phyloP scores from a whole-genome alignment of 2,797 vertebrate species.

The Acestrorhynchus altus region DNA sequence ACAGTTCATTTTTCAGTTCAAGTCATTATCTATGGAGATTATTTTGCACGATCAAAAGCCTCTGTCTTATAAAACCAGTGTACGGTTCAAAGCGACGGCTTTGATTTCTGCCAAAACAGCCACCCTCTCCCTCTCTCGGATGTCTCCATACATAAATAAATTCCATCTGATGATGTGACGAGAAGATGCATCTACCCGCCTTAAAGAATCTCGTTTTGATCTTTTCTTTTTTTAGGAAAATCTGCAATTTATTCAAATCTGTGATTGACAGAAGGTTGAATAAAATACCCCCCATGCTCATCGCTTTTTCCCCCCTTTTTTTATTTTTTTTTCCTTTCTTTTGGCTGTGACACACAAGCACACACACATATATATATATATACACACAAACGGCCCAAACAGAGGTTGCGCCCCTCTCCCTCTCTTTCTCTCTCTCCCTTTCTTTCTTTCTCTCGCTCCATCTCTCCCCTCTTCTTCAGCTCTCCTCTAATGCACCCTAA shows the following conservation, averaged over 20 bases:
- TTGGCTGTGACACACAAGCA: constrained; percentile 64
- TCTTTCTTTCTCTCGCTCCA: constrained; percentile 63
- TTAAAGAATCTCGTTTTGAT: constrained; percentile 62
- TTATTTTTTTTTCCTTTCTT: constrained; percentile 60
- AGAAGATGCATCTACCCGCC: constrained; percentile 55
- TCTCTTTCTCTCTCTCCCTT: constrained; percentile 45
- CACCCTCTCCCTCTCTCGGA: constrained; percentile 32
- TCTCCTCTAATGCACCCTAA: constrained; percentile 93
- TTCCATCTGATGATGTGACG: constrained; percentile 54
- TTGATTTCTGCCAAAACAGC: constrained; percentile 49
- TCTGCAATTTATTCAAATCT: constrained; percentile 57
- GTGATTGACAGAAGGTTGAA: constrained; percentile 62
- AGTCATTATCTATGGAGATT: constrained; percentile 54
- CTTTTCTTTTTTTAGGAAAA: constrained; percentile 52
- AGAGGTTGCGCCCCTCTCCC: constrained; percentile 49
- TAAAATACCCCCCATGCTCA: constrained; percentile 53
- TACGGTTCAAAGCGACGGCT: constrained; percentile 41
- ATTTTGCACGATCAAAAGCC: constrained; percentile 49
- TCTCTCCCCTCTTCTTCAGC: constrained; percentile 84
- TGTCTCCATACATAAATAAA: constrained; percentile 55
- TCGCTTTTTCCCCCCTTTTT: constrained; percentile 26
- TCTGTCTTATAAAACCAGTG: constrained; percentile 44
- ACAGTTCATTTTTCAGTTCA: constrained; percentile 51
- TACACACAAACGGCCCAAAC: constrained; percentile 46
- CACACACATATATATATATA: too few relatives aligned